phyloP scores from a whole-genome alignment of 2,113 vertebrate species.

The Aspiorhynchus laticeps region DNA sequence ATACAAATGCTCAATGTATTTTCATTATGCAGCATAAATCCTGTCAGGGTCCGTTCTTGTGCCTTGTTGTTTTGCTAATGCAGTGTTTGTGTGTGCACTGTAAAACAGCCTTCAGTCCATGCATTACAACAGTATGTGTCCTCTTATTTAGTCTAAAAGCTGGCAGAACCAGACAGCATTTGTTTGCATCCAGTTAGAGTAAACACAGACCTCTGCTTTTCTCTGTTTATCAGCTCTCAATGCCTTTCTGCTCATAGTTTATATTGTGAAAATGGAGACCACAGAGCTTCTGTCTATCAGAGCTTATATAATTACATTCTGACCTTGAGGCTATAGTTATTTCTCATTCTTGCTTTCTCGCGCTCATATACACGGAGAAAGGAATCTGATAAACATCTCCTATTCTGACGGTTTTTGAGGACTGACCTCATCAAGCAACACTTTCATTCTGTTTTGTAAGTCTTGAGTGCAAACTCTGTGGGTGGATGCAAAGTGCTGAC shows the following conservation, averaged over 20 bases:
- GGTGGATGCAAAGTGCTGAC: constrained; percentile 36
- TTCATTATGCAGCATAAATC: not conserved
- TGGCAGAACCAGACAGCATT: not conserved
- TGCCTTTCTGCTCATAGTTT: constrained; percentile 25
- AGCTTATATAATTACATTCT: constrained; percentile 52
- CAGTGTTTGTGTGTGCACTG: constrained; percentile 1
- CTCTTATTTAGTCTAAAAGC: not conserved
- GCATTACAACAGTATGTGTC: not conserved
- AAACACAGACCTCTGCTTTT: constrained; percentile 19
- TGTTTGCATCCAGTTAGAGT: constrained; percentile 1
- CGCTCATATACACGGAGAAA: constrained; percentile 53
- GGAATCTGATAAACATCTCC: constrained; percentile 64
- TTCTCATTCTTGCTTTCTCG: constrained; percentile 13
- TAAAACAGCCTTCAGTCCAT: constrained; percentile 8
- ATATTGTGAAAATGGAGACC: constrained; percentile 39
- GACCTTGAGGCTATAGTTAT: constrained; percentile 51
- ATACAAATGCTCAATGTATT: not conserved
- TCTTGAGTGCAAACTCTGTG: constrained; percentile 38
- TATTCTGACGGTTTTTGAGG: constrained; percentile 57
- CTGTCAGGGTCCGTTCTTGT: not conserved
- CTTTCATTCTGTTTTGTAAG: constrained; percentile 52
- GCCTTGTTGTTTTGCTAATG: not conserved
- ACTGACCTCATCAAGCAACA: constrained; percentile 59
- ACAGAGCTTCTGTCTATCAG: constrained; percentile 30
- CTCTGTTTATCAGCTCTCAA: constrained; percentile 8